Conservation (phyloP, 2,797 vertebrate species). For the Borostomias antarcticus region DNA sequence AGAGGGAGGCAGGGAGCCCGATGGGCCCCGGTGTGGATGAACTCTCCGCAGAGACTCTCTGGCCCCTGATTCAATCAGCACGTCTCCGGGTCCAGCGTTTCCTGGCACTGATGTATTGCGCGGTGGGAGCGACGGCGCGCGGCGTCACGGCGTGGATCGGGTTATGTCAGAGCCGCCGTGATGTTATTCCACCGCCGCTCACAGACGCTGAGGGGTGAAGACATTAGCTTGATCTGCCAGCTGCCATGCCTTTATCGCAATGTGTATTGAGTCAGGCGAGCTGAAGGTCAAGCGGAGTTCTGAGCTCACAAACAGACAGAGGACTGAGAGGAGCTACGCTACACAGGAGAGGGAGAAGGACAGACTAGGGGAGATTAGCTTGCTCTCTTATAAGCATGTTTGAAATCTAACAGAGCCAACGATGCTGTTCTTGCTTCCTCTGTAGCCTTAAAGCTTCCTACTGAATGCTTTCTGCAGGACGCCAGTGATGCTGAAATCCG, state of each 20-base stretch:
- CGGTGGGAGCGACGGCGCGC: constrained; percentile 64
- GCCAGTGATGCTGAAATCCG: neutral
- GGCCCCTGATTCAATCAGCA: constrained; percentile 76
- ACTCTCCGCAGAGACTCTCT: constrained; percentile 65
- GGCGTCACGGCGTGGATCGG: constrained; percentile 75
- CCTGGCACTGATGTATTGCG: constrained; percentile 83
- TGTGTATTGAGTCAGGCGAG: constrained; percentile 59
- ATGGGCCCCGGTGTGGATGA: constrained; percentile 62
- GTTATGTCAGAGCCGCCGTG: constrained; percentile 80
- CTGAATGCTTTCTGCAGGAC: neutral
- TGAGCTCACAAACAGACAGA: constrained; percentile 20
- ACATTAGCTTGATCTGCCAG: constrained; percentile 73
- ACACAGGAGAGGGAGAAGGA: constrained; percentile 10
- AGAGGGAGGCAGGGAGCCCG: constrained; percentile 11
- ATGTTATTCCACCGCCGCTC: constrained; percentile 61
- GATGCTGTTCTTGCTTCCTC: neutral
- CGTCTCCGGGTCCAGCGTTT: constrained; percentile 68
- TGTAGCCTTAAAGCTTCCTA: neutral
- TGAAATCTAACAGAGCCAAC: neutral
- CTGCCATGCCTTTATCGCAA: constrained; percentile 72
- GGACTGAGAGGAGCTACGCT: constrained; percentile 32
- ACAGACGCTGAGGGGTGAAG: constrained; percentile 64
- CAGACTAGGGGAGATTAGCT: too few relatives aligned
- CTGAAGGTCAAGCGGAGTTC: constrained; percentile 72
- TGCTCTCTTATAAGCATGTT: neutral